Evolutionary conservation across 2,797 vertebrate species (phyloP).

Genomic region (Graptemys geographica): DNA sequence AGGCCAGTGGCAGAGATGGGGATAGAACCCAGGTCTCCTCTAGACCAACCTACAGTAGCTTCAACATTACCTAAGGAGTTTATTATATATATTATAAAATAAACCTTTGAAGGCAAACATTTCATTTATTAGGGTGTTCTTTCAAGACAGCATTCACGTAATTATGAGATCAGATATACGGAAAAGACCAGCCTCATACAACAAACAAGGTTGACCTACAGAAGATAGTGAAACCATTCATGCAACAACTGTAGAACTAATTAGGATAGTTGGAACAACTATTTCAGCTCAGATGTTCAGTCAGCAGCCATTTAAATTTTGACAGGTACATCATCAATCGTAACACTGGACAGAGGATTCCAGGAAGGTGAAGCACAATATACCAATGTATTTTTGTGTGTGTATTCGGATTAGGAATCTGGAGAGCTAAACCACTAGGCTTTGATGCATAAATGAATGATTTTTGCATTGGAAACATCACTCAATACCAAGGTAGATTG

Average conservation of each 20-base stretch:
- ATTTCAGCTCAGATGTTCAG: not conserved
- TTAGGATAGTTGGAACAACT: not conserved
- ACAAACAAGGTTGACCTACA: not conserved
- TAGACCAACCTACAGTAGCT: not conserved
- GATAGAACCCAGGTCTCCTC: not conserved
- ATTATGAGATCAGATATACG: constrained; percentile 22
- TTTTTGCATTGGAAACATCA: not conserved
- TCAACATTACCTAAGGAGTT: not conserved
- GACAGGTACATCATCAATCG: fast-evolving
- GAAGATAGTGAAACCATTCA: not conserved
- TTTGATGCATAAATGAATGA: not conserved
- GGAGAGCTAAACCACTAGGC: not conserved
- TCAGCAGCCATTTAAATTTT: not conserved
- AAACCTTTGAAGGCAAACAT: not conserved
- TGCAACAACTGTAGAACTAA: not conserved
- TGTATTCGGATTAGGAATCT: not conserved
- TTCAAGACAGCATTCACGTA: not conserved
- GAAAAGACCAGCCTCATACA: not conserved
- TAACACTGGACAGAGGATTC: not conserved
- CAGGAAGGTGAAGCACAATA: not conserved
- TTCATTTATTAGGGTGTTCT: not conserved
- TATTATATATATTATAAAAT: not conserved
- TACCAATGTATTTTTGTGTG: not conserved
- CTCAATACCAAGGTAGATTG: not conserved
- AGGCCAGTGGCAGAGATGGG: not conserved